phyloP scores from a whole-genome alignment of 2,113 vertebrate genomes.

The Ophthalmolycus amberensis region DNA sequence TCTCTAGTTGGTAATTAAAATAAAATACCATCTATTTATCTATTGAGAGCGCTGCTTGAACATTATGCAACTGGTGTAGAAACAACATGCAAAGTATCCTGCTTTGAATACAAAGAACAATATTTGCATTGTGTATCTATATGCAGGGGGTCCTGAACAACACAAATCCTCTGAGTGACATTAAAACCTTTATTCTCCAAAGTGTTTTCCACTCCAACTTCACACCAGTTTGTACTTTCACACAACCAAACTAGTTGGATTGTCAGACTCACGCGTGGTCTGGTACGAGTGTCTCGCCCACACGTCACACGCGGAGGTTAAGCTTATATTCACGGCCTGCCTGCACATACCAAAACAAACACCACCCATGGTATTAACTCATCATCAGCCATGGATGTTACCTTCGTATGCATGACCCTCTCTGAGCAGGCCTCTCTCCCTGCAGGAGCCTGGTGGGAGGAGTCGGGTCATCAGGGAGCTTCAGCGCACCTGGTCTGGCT shows the following conservation, averaged over 20 bases:
- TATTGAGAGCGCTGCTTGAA: conserved; percentile 4
- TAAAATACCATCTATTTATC: background rate
- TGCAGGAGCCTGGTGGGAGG: background rate
- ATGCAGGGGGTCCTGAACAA: background rate
- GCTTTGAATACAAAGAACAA: conserved; percentile 25
- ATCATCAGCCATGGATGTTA: conserved; percentile 1
- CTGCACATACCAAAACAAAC: conserved; percentile 36
- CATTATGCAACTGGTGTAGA: conserved; percentile 21
- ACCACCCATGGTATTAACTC: conserved; percentile 1
- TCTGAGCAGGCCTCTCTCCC: background rate
- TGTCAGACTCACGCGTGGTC: background rate
- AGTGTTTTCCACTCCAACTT: background rate
- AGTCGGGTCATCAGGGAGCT: background rate
- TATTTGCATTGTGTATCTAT: conserved; percentile 44
- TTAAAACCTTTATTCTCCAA: background rate
- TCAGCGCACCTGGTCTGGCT: background rate
- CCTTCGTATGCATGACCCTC: background rate
- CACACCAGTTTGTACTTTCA: background rate
- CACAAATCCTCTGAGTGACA: background rate
- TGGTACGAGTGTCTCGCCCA: background rate
- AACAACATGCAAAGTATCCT: conserved; percentile 27
- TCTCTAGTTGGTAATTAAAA: background rate
- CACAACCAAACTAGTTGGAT: background rate
- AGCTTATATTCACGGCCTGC: conserved; percentile 19
- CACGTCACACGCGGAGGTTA: conserved; percentile 20